A percentile compares a stretch with the other conserved stretches of the same genome.
phyloP scores from a whole-genome alignment of 92 coral and sea anemone genomes.

The Meandrina meandrites region DNA sequence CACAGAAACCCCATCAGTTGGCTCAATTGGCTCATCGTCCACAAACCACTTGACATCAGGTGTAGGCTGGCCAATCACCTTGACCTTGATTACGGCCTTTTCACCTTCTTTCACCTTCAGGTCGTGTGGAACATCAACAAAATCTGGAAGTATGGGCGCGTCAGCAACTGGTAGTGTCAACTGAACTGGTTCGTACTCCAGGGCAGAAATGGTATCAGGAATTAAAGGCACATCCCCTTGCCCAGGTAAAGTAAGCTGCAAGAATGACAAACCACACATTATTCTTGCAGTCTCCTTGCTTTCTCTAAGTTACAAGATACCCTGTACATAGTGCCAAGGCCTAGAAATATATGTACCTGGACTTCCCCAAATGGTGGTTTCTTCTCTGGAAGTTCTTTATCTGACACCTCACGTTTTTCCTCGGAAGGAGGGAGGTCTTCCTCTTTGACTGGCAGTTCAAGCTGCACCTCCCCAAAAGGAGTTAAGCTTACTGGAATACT shows the following conservation, averaged over 20 bases:
- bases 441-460: conserved; percentile 29
- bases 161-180: conserved; percentile 66
- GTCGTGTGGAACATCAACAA: conserved; percentile 63
- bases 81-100: conserved; percentile 69
- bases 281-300: background rate
- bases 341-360: conserved; percentile 27
- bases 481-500: conserved; percentile 39
- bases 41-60: conserved; percentile 88
- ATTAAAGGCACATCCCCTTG: conserved; percentile 31
- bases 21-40: conserved; percentile 75
- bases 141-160: conserved; percentile 33
- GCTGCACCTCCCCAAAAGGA: conserved; percentile 41
- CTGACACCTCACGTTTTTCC: conserved; percentile 54
- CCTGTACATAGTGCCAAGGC: background rate
- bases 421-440: conserved; percentile 13
- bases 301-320: background rate
- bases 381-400: conserved; percentile 50
- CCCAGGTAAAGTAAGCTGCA: conserved; percentile 18
- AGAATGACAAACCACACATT: background rate
- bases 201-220: conserved; percentile 40
- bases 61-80: conserved; percentile 69
- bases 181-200: conserved; percentile 74
- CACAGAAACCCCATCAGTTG: conserved; percentile 55
- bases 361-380: conserved; percentile 48
- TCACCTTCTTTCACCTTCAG: conserved; percentile 73